Evolutionary conservation across 1,140 invertebrate genomes (phyloP).

Genomic region (Pseudomyrmex gracilis): DNA sequence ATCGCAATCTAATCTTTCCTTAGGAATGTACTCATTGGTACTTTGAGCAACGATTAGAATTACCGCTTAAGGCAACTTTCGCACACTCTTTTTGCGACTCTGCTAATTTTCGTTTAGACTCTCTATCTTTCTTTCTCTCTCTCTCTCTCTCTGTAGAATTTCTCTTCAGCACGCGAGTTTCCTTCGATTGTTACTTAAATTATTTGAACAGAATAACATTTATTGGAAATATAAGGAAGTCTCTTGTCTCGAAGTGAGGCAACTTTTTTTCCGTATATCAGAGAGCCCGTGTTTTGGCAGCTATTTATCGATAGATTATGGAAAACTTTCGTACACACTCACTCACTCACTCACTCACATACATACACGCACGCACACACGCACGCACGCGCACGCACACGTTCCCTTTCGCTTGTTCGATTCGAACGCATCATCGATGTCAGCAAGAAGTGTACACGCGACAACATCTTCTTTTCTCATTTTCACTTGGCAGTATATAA

Average conservation of each 20-base stretch:
- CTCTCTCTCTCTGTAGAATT: neutral
- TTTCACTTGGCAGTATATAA: neutral
- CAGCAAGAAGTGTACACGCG: neutral
- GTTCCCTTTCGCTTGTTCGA: conserved; percentile 18
- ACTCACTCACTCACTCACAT: no score
- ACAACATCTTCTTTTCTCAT: neutral
- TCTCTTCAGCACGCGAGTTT: conserved; percentile 11
- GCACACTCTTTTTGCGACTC: conserved; percentile 38
- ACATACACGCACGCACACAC: no score
- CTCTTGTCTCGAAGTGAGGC: neutral
- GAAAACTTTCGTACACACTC: neutral
- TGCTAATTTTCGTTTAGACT: neutral
- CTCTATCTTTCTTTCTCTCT: neutral
- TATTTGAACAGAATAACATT: conserved; percentile 16
- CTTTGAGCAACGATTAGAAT: conserved; percentile 70
- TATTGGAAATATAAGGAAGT: conserved; percentile 17
- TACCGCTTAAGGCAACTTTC: conserved; percentile 70
- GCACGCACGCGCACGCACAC: no score
- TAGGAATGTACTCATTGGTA: conserved; percentile 67
- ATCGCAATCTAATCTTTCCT: conserved; percentile 53
- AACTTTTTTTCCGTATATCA: conserved; percentile 17
- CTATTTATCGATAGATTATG: conserved; percentile 1
- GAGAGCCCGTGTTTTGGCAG: neutral
- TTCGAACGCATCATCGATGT: neutral
- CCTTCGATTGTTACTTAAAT: conserved; percentile 17